Base-by-base conservation (phyloP, 2,113 vertebrate genomes). In the Etheostoma cragini region DNA sequence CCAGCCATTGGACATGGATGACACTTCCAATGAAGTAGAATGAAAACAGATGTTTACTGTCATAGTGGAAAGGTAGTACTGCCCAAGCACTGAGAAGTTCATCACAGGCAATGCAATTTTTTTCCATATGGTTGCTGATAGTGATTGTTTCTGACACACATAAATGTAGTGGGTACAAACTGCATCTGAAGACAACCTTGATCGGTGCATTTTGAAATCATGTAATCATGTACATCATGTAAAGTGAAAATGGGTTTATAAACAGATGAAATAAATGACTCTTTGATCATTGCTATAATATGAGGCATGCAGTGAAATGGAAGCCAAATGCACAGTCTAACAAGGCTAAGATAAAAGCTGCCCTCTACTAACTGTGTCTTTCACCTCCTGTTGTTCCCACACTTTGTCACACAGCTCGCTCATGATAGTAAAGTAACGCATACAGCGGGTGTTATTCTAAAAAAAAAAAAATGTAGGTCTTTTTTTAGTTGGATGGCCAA, bases 41-140 rank as follows among this genome's bases (percentile, higher is more conserved):
- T 76, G 76, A 81, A 85, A 90, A 87, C 89, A 87, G 78, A 87
- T 89, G 81, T 87, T 86, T 76, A 56, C 86, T 84, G 81, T 75
- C 53, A 49, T 24, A 65, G 72, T 74, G 65, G 73, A 69, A 46
- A 67, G 63, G 81, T 77, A 56, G 35, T 1, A 14, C 46, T 58
- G 54, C 64, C 49, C 21, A 52, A 60, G 52, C 30, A 52, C 66
- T 70, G 26, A 57, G 8, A 46, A 56, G 33, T 52, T 62, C 47
- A 78, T 54, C 19, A 26, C 4, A 16, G 26, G 52, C 17, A 72
- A 8, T 12, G 15, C 0, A 0, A 42, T 19, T 47, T 16, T 26
- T 26, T 24, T 35, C 30, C 26, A 3, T 35, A 19, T 38, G 35
- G 24, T 10, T 45, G 30, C 14, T 42, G 21, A 8, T 19, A 12